Conservation (phyloP, 2,888 invertebrate species). For the Apamea crenata region DNA sequence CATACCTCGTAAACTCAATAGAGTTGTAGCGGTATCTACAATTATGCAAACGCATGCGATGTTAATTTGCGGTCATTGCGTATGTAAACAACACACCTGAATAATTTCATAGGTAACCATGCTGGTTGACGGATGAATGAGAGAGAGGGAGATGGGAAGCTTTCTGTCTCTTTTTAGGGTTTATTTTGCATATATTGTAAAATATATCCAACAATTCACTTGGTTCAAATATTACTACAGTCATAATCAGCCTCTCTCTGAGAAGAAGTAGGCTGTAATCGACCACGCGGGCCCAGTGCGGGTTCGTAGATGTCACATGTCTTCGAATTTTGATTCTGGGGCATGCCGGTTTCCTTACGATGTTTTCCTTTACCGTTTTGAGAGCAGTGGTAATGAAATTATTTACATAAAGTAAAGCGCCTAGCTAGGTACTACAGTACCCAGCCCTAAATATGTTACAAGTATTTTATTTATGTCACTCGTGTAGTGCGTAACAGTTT, state of each 20-base stretch:
- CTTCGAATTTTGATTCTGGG: too few relatives aligned
- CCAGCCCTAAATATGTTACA: background rate
- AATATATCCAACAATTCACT: background rate
- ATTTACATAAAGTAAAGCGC: too few relatives aligned
- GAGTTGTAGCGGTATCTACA: constrained; percentile 38
- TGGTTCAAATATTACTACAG: background rate
- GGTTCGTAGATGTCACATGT: too few relatives aligned
- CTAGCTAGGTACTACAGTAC: background rate
- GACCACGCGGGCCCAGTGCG: too few relatives aligned
- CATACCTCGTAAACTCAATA: constrained; percentile 40
- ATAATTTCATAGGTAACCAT: constrained; percentile 73
- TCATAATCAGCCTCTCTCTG: too few relatives aligned
- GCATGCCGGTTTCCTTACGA: too few relatives aligned
- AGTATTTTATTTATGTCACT: background rate
- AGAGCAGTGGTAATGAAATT: too few relatives aligned
- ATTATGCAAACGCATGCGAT: constrained; percentile 68
- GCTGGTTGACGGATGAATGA: constrained; percentile 19
- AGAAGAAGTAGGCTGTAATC: too few relatives aligned
- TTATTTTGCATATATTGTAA: background rate
- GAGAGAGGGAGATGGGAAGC: constrained; percentile 3
- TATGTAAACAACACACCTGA: constrained; percentile 74
- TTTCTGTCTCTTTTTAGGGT: background rate
- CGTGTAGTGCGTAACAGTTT: background rate
- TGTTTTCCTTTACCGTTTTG: too few relatives aligned
- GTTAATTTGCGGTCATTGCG: constrained; percentile 75